Base-by-base conservation (phyloP, 2,113 vertebrate species). In the Indicator maculatus region DNA sequence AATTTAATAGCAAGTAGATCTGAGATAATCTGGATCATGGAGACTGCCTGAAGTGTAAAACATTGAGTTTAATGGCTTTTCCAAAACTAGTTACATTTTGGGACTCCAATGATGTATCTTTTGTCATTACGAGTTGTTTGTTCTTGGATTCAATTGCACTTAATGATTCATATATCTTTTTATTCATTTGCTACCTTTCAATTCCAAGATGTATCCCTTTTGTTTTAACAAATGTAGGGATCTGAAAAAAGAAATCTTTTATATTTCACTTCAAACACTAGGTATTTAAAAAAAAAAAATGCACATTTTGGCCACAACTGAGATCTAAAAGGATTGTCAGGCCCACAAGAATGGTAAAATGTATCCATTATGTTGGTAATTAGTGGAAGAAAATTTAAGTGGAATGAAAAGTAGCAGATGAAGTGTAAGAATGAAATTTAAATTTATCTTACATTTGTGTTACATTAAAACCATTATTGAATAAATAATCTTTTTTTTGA, bases 181-280 rank as follows among this genome's bases (percentile, higher is more conserved):
- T 39, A 63, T 58, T 76, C 2, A n/a, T 28, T 87, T 59, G 4
- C 8, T 83, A 27, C 11, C 5, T 73, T 63, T 58, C 23, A 23
- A 6, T 59, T 71, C 5, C 27, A 63, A 8, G 3, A 26, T 0
- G 1, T 18, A 9, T 4, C 5, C 2, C 17, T 36, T 67, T 74
- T 73, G 16, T 38, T 87, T 64, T 52, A 83, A 69, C 8, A 52
- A 21, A 52, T 6, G 1, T 16, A 30, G 9, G 9, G 18, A 20
- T 45, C 11, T 63, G 13, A 92, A 90, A 74, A 75, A 82, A 50
- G 9, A 3, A 24, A 21, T 41, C 11, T 55, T 67, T 50, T 65
- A 27, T 2, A 17, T 44, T 79, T 86, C 4, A 60, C 12, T 75
- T 88, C 16, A 38, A 74, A 70, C 8, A 59, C 6, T 0, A 1